Evolutionary conservation across 2,888 invertebrate species (phyloP).

Genomic region (Esperia sulphurella): DNA sequence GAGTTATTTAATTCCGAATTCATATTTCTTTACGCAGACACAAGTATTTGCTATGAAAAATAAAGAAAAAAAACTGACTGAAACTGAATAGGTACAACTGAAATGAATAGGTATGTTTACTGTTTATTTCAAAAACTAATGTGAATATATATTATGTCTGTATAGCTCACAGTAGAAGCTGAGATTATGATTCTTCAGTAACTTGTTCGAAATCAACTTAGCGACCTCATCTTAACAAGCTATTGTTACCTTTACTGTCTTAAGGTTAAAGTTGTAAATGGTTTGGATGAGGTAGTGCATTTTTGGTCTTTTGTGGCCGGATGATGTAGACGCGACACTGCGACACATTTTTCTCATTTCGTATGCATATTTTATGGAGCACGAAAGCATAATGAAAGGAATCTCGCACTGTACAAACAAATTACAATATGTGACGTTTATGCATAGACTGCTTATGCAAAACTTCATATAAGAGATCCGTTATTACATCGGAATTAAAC

Average conservation of each 20-base stretch:
- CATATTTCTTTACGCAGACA: too few species aligned
- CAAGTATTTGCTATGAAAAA: constrained; percentile 11
- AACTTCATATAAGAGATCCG: background rate
- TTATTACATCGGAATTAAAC: too few species aligned
- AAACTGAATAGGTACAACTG: constrained; percentile 19
- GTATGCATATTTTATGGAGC: constrained; percentile 74
- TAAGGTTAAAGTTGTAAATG: constrained; percentile 18
- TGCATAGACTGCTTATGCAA: constrained; percentile 9
- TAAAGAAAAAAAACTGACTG: too few species aligned
- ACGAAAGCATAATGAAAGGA: constrained; percentile 69
- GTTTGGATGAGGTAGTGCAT: background rate
- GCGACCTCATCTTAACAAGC: constrained; percentile 1
- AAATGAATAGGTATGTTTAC: constrained; percentile 39
- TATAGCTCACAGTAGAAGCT: constrained; percentile 56
- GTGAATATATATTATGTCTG: constrained; percentile 60
- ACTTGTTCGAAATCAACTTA: constrained; percentile 21
- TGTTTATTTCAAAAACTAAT: constrained; percentile 68
- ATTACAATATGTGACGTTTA: constrained; percentile 53
- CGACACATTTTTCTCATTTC: constrained; percentile 76
- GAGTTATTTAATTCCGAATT: too few species aligned
- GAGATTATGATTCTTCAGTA: constrained; percentile 64
- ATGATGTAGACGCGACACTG: constrained; percentile 41
- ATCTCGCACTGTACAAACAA: constrained; percentile 60
- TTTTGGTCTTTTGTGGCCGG: constrained; percentile 15
- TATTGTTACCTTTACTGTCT: constrained; percentile 5